phyloP scores from a whole-genome alignment of 2,888 invertebrate species.

The Cryptocheilus praepositus region DNA sequence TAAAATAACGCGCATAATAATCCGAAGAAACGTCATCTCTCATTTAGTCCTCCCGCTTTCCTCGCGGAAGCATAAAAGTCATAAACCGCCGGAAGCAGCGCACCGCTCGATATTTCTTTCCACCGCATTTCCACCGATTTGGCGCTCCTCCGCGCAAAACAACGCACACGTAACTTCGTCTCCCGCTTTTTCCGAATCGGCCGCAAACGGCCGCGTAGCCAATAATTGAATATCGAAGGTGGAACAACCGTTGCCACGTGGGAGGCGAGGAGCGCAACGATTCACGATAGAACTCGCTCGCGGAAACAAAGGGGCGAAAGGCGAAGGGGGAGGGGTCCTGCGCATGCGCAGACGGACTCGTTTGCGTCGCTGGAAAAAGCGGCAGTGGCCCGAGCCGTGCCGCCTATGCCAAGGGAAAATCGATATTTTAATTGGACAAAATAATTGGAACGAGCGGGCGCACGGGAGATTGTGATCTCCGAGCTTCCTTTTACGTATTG shows the following conservation, averaged over 20 bases:
- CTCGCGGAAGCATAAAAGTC: no score
- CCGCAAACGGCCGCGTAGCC: conserved; percentile 50
- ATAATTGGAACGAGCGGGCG: conserved; percentile 74
- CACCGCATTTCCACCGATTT: conserved; percentile 20
- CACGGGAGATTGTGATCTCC: conserved; percentile 73
- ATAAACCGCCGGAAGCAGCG: no score
- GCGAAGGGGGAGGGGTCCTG: conserved; percentile 49
- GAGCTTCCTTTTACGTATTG: conserved; percentile 63
- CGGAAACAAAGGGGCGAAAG: conserved; percentile 38
- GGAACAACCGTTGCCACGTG: conserved; percentile 37
- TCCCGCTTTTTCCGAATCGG: conserved; percentile 57
- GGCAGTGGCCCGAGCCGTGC: conserved; percentile 15
- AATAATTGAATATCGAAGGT: conserved; percentile 71
- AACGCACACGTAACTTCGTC: conserved; percentile 37
- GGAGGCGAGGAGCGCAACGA: conserved; percentile 37
- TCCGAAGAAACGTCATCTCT: no score
- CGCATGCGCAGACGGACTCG: conserved; percentile 63
- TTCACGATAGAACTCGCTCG: conserved; percentile 28
- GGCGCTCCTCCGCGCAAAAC: conserved; percentile 28
- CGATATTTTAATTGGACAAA: conserved; percentile 75
- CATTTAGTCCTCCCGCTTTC: no score
- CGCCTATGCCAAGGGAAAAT: conserved; percentile 62
- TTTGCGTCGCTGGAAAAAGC: conserved; percentile 73
- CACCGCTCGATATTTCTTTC: conserved; percentile 10
- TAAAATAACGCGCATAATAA: no score